Percentiles rank a stretch among this genome's conserved stretches.
Conservation (phyloP, 1,140 invertebrate genomes). For the Wasmannia auropunctata region DNA sequence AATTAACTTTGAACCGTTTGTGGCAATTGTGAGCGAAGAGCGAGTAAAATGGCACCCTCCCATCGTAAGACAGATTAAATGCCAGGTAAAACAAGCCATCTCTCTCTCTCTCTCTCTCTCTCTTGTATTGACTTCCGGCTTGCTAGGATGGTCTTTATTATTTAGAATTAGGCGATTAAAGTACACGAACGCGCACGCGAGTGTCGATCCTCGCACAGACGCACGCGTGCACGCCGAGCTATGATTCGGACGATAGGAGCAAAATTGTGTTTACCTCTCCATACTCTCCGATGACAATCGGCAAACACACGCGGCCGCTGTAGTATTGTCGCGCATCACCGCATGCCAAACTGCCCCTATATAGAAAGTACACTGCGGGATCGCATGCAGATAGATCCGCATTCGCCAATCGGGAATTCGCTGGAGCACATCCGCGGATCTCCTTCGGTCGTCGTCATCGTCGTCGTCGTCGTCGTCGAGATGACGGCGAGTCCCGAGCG, state of each 20-base stretch:
- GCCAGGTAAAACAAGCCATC: not conserved
- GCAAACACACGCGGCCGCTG: constrained; percentile 76
- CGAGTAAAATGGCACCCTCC: not conserved
- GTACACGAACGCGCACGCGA: not conserved
- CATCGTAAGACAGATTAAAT: not conserved
- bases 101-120: not conserved
- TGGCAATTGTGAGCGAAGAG: not conserved
- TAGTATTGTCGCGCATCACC: constrained; percentile 76
- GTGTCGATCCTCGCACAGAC: constrained; percentile 17
- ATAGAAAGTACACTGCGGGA: constrained; percentile 54
- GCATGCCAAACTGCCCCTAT: constrained; percentile 72
- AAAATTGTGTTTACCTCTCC: constrained; percentile 79
- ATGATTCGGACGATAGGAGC: constrained; percentile 62
- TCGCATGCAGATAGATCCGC: constrained; percentile 66
- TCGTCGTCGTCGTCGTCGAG: not conserved
- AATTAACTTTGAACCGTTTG: not conserved
- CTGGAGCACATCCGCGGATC: constrained; percentile 43
- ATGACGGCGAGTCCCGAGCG: not conserved
- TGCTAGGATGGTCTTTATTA: not conserved
- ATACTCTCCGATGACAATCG: constrained; percentile 75
- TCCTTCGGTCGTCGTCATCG: not conserved
- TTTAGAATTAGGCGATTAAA: not conserved
- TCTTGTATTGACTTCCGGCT: not conserved
- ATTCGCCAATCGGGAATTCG: constrained; percentile 70
- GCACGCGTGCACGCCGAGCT: constrained; percentile 51